These are phyloP conservation scores for Jaculus jaculus DNA, from an alignment of 2,113 vertebrate species.

Conservation along the genomic window DNA sequence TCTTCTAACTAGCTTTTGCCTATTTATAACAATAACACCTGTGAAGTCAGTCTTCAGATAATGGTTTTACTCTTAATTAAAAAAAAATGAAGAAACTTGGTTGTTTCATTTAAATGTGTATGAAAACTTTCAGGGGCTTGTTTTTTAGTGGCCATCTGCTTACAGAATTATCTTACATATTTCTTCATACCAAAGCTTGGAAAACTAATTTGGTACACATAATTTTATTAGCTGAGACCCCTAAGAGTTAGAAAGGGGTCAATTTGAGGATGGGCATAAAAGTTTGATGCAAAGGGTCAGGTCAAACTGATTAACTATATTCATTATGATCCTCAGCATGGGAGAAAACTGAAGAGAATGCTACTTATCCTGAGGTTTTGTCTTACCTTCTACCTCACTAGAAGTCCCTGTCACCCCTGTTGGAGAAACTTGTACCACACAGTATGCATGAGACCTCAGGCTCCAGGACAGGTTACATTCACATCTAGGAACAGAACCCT, in stretches of 20 bases:
- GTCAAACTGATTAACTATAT: neutral
- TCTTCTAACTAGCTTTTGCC: slow-evolving; percentile 12
- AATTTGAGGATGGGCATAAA: neutral
- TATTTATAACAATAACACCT: slow-evolving; percentile 14
- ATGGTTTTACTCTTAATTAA: neutral
- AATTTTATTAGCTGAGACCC: slow-evolving; percentile 43
- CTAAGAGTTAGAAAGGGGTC: neutral
- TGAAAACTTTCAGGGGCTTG: neutral
- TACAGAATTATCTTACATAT: slow-evolving; percentile 1
- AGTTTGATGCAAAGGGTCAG: neutral
- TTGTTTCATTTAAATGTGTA: neutral
- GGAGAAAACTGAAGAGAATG: neutral
- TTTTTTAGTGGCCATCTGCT: slow-evolving; percentile 4
- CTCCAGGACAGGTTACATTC: neutral
- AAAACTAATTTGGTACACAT: neutral
- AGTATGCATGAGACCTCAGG: neutral
- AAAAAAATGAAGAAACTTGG: neutral
- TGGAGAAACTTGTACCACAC: neutral
- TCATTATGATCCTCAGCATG: neutral
- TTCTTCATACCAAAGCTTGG: slow-evolving; percentile 4
- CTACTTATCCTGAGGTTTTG: neutral
- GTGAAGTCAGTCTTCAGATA: slow-evolving; percentile 32
- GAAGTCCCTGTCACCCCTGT: neutral
- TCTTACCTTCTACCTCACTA: neutral
- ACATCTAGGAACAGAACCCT: neutral